Evolutionary conservation across 2,113 vertebrate genomes (phyloP), one percentile per base, ranked within the genome.

Genomic region (Baryphthengus martii): DNA sequence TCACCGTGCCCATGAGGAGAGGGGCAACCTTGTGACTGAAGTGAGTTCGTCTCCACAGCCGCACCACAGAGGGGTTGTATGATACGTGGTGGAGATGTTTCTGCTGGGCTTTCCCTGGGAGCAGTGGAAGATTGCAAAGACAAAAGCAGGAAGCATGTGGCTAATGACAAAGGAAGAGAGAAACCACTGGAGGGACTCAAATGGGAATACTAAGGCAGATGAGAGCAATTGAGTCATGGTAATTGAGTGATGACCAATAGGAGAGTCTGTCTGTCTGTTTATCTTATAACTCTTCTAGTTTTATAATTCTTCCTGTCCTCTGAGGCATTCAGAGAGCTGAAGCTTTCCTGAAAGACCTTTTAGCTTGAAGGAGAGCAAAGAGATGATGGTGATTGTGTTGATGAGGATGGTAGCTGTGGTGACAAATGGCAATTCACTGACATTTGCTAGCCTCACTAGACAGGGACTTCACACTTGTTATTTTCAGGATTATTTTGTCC

Each of bases 401-500:
- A 61, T 52, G 89, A 72, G 90, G 87, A 79, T 42, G 66, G 84
- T 13, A 78, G n/a, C 65, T 61, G 92, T 35, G 58, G 63, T 85
- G 73, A 92, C 58, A 73, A 91, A 83, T 76, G 75, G 61, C 86
- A 82, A 73, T 82, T 52, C 87, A 7, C n/a, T 14, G n/a, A 13
- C 0, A 2, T 58, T 58, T 6, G 14, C 79, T n/a, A 59, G 12
- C 62, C 39, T 88, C 8, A 2, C 81, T 87, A 29, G 4, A 73
- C 45, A 16, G 35, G 56, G 40, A 62, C 70, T 88, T 62, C 84
- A 78, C 77, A 62, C 70, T 87, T 68, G 47, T 53, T 90, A 66
- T 93, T 79, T 79, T 20, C 89, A 67, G 53, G 87, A 91, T 88
- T 91, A 93, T 90, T 95, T 96, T 93, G 91, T 94, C 53, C 49